Conservation (phyloP, 1,140 invertebrate species). For the Gyrodactylus salaris region DNA sequence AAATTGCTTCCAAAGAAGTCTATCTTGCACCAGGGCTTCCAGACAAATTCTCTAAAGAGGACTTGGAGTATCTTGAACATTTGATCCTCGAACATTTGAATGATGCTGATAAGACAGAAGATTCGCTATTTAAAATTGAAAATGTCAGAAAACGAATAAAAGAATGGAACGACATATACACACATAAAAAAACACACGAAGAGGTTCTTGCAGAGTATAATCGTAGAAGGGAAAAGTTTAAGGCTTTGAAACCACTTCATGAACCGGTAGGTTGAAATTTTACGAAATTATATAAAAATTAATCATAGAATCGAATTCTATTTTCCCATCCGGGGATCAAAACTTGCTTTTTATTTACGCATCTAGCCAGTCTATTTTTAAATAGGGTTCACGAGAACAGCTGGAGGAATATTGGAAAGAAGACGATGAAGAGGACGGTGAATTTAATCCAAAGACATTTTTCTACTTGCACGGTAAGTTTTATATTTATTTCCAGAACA, state of each 20-base stretch:
- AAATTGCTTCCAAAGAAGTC: background rate
- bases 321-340: no score
- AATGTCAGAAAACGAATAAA: background rate
- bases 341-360: background rate
- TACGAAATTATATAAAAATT: no score
- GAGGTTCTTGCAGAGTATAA: background rate
- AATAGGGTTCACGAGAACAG: background rate
- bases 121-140: background rate
- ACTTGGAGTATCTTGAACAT: background rate
- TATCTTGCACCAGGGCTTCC: background rate
- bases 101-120: background rate
- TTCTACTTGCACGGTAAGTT: background rate
- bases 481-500: background rate
- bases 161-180: background rate
- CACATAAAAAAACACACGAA: background rate
- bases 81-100: background rate
- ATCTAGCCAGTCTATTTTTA: background rate
- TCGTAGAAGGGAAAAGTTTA: background rate
- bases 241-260: background rate
- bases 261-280: background rate
- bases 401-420: background rate
- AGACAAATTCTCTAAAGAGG: background rate
- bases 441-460: background rate
- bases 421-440: background rate
- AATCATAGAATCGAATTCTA: no score